Conservation (phyloP, 1,140 invertebrate species). For the Drosophila arawakana region DNA sequence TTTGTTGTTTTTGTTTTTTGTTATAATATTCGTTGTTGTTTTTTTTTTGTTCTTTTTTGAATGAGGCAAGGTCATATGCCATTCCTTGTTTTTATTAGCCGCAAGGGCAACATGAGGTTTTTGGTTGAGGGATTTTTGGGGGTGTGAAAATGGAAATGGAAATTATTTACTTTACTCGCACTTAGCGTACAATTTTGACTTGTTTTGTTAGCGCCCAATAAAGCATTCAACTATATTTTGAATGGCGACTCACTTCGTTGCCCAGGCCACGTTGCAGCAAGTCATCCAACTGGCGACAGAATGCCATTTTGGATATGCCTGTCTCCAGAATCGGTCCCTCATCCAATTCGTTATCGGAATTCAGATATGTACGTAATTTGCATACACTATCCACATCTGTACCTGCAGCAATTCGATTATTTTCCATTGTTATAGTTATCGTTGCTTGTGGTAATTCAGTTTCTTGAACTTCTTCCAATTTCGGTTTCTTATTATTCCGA, state of each 20-base stretch:
- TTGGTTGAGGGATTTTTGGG: not conserved
- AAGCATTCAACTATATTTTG: not conserved
- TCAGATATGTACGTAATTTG: too few species aligned
- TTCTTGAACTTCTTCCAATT: not conserved
- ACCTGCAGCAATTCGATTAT: not conserved
- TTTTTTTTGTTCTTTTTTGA: not conserved
- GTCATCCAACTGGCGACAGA: conserved; percentile 31
- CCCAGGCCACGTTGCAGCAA: conserved; percentile 22
- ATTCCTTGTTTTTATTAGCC: conserved; percentile 27
- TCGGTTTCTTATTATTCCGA: not conserved
- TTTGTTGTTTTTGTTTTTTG: not conserved
- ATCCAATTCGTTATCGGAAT: conserved; percentile 1
- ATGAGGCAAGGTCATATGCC: conserved; percentile 19
- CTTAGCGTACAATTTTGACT: conserved; percentile 11
- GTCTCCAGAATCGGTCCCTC: conserved; percentile 29
- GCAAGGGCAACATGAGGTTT: conserved; percentile 2
- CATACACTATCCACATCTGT: not conserved
- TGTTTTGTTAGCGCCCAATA: too few species aligned
- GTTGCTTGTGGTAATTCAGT: not conserved
- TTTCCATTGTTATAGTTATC: not conserved
- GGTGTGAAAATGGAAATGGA: not conserved
- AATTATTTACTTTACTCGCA: not conserved
- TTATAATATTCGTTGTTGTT: too few species aligned
- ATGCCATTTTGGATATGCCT: conserved; percentile 24
- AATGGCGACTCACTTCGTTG: not conserved